Evolutionary conservation across 2,797 vertebrate species (phyloP).

Genomic region (Lepilemur ruficaudatus): DNA sequence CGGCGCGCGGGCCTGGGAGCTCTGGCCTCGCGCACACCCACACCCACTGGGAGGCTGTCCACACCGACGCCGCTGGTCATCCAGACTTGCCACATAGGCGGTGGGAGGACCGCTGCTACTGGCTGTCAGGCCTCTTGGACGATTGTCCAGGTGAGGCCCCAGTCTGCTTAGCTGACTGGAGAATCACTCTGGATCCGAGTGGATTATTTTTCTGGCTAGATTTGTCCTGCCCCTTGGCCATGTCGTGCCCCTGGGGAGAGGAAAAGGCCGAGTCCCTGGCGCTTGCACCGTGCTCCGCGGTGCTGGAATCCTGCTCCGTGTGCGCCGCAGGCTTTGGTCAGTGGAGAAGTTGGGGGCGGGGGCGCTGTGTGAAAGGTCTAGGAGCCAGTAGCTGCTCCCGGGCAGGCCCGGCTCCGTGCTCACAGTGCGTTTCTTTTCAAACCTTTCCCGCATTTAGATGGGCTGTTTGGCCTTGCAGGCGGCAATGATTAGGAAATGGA

Average conservation of each 20-base stretch:
- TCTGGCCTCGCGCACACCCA: slow-evolving; percentile 54
- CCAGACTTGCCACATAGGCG: slow-evolving; percentile 32
- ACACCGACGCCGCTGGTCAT: background rate
- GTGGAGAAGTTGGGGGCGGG: background rate
- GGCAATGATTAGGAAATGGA: slow-evolving; percentile 48
- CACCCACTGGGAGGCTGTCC: slow-evolving; percentile 55
- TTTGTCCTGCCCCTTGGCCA: slow-evolving; percentile 1
- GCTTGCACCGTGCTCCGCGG: background rate
- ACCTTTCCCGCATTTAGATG: background rate
- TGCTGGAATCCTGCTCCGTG: background rate
- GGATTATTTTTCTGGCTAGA: slow-evolving; percentile 8
- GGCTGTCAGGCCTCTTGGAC: background rate
- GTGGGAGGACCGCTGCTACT: background rate
- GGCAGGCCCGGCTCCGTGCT: background rate
- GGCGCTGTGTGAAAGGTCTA: background rate
- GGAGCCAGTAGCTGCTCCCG: background rate
- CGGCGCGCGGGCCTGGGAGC: slow-evolving; percentile 75
- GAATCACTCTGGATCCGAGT: background rate
- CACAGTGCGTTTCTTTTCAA: slow-evolving; percentile 21
- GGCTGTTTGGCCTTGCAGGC: slow-evolving; percentile 6
- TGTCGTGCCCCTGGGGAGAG: background rate
- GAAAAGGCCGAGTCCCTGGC: background rate
- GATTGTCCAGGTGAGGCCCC: background rate
- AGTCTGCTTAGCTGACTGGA: background rate
- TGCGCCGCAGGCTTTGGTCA: background rate